Evolutionary conservation across 2,113 vertebrate genomes (phyloP).

Genomic region (Sarotherodon lohbergeri): DNA sequence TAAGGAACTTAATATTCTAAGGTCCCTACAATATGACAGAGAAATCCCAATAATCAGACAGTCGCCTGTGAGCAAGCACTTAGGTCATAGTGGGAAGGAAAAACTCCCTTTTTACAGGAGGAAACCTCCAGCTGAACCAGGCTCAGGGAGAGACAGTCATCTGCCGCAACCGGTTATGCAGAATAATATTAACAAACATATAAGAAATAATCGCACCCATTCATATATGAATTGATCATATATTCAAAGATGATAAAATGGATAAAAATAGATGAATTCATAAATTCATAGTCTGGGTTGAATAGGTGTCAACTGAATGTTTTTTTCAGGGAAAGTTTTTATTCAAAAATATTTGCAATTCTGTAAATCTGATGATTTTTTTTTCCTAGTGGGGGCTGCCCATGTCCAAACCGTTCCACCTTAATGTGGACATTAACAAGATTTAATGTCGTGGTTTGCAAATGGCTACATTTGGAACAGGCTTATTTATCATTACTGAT

Average conservation of each 20-base stretch:
- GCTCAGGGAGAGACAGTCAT: neutral
- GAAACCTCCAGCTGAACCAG: neutral
- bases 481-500: neutral
- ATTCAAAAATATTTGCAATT: neutral
- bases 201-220: neutral
- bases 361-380: neutral
- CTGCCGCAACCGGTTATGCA: neutral
- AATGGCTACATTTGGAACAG: neutral
- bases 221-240: neutral
- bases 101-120: neutral
- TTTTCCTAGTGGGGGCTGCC: neutral
- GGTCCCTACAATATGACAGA: neutral
- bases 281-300: neutral
- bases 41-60: neutral
- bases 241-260: neutral
- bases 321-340: neutral
- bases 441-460: neutral
- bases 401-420: neutral
- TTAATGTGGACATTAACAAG: too few relatives aligned
- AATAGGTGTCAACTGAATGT: neutral
- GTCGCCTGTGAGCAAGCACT: neutral
- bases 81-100: neutral
- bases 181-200: neutral
- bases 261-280: neutral
- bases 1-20: neutral